Evolutionary conservation across 2,797 vertebrate species (phyloP).

Genomic region (Urophycis tenuis): DNA sequence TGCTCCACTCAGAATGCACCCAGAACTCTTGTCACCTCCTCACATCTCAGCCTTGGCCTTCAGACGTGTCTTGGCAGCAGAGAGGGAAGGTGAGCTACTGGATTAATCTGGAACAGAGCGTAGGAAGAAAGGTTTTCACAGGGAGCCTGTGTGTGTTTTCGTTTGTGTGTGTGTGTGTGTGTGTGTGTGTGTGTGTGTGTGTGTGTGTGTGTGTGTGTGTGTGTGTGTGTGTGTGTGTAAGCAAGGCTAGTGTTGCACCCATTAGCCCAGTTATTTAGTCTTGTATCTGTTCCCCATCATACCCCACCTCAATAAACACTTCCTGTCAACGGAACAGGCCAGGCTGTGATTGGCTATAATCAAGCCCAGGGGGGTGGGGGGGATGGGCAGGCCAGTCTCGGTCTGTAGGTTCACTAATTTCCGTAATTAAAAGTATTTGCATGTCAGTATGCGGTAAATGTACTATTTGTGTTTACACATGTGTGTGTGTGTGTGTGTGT

Average conservation of each 20-base stretch:
- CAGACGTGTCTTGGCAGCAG: neutral
- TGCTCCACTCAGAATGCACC: no score
- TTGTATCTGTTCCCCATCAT: slow-evolving; percentile 54
- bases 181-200: slow-evolving; percentile 5
- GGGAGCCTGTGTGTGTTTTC: neutral
- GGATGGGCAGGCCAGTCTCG: neutral
- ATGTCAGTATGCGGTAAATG: slow-evolving; percentile 18
- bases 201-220: slow-evolving; percentile 12
- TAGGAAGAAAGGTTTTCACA: no score
- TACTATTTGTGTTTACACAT: neutral
- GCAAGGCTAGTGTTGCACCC: slow-evolving; percentile 32
- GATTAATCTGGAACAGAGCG: no score
- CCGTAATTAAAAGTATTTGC: slow-evolving; percentile 8
- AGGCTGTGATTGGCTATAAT: slow-evolving; percentile 16
- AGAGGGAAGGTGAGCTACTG: neutral
- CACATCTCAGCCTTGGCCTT: no score
- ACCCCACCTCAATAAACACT: slow-evolving; percentile 53
- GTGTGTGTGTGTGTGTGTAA: slow-evolving; percentile 16
- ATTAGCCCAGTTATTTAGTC: slow-evolving; percentile 46
- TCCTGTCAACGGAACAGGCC: slow-evolving; percentile 40
- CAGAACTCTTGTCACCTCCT: no score
- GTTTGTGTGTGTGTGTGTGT: slow-evolving; percentile 3
- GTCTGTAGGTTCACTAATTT: neutral
- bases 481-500: slow-evolving; percentile 10
- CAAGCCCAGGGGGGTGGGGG: slow-evolving; percentile 6